A percentile compares a stretch with the other conserved stretches of the same genome.
Conservation (phyloP, 1,140 invertebrate species). For the Globodera ellingtonae region DNA sequence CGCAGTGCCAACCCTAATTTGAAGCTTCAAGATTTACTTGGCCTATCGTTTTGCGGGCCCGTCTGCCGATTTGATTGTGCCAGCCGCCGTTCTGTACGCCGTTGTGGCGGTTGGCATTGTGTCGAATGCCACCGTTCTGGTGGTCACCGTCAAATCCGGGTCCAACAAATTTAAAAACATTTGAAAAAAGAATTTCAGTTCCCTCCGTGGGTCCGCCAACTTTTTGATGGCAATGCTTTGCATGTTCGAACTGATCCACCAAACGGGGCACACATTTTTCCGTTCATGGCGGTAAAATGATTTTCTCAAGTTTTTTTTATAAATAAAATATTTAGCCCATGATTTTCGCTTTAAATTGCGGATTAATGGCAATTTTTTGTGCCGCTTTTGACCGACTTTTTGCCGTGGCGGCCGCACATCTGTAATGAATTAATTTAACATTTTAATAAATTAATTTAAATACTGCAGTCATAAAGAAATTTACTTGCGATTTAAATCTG, state of each 20-base stretch:
- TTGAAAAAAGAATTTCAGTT: background rate
- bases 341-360: no score
- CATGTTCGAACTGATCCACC: slow-evolving; percentile 19
- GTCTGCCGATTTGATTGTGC: slow-evolving; percentile 10
- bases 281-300: background rate
- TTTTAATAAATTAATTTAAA: background rate
- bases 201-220: slow-evolving; percentile 22
- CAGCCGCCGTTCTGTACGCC: background rate
- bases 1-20: no score
- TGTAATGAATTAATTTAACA: no score
- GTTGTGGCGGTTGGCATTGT: slow-evolving; percentile 12
- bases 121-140: slow-evolving; percentile 2
- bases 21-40: background rate
- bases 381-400: no score
- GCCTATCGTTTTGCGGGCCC: slow-evolving; percentile 4
- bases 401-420: background rate
- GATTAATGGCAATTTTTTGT: no score
- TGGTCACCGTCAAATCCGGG: slow-evolving; percentile 1
- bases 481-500: background rate
- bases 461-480: slow-evolving; percentile 1
- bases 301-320: no score
- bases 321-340: no score
- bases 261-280: slow-evolving; percentile 20
- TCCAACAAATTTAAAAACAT: background rate
- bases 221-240: slow-evolving; percentile 26